Evolutionary conservation across 2,888 invertebrate species (phyloP), one percentile per base, ranked within the genome.

Genomic region (Himalopsyche kuldschensis): DNA sequence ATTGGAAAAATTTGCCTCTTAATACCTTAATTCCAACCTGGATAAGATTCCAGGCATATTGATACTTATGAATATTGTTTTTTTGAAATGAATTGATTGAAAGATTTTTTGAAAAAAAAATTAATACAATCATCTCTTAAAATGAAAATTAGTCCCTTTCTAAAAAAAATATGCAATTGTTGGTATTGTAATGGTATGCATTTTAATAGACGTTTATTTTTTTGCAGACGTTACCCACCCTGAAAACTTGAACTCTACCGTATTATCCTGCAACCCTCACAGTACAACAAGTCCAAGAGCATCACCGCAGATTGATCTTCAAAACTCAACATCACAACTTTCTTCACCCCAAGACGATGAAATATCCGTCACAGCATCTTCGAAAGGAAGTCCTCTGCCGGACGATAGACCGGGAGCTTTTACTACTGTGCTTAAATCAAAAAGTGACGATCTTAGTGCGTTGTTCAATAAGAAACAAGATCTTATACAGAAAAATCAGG

Each of bases 241-340:
- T 15, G 85, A 85, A 24, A 75, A 78, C n/a, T 24, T 85, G 69
- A 82, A 79, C 35, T 79, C 85, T 10, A 63, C 75, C 5, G 84
- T 79, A 15, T 78, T 85, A 24, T 91, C 86, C 89, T 92, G 91
- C 91, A 92, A 90, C 87, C 94, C 95, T 47, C 94, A 95, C 88
- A 95, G 94, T 89, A 95, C 95, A 75, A 95, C 95, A 30, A 95
- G 95, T 86, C 95, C 95, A 0, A 94, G 93, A 87, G 93, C 92
- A 77, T 95, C 95, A 0, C 93, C 93, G 1, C 90, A 88, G 35
- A 88, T 88, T 83, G 84, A 86, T 41, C 81, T 85, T 27, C 83
- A 84, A 46, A 86, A 84, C 75, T 86, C 87, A 27, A 85, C 87
- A 55, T 15, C 88, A 24, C 91, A 92, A n/a, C 92, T 93, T 3